phyloP scores from a whole-genome alignment of 1,140 invertebrate species.

The Andrena cerasifolii region DNA sequence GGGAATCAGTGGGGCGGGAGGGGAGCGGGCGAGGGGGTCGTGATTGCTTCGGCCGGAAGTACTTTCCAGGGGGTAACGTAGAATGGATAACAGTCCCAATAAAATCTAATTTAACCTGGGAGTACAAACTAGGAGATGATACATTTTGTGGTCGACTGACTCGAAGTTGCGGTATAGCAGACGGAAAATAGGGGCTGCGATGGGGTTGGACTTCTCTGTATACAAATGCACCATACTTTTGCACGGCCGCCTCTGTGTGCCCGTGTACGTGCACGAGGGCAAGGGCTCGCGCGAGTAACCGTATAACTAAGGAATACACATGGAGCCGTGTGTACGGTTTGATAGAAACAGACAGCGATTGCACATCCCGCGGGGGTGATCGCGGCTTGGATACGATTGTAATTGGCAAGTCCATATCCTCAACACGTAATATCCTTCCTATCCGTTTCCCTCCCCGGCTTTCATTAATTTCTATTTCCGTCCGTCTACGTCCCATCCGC shows the following conservation, averaged over 20 bases:
- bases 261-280: background rate
- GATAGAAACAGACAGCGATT: constrained; percentile 50
- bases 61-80: constrained; percentile 61
- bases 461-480: constrained; percentile 68
- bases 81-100: constrained; percentile 74
- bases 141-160: constrained; percentile 73
- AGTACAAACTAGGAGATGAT: constrained; percentile 72
- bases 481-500: constrained; percentile 44
- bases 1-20: background rate
- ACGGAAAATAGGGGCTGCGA: constrained; percentile 69
- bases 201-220: constrained; percentile 36
- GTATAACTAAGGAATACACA: background rate
- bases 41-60: constrained; percentile 67
- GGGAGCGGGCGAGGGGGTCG: constrained; percentile 14
- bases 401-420: constrained; percentile 71
- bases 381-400: constrained; percentile 66
- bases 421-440: constrained; percentile 65
- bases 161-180: constrained; percentile 68
- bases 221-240: background rate
- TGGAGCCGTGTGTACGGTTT: background rate
- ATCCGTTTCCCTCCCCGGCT: constrained; percentile 54
- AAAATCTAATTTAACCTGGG: constrained; percentile 75
- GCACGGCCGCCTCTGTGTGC: background rate
- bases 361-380: constrained; percentile 51
- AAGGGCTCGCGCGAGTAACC: background rate